A percentile compares a stretch with the other conserved stretches of the same genome.
Conservation (phyloP, 2,113 vertebrate species). For the Xiphophorus couchianus region DNA sequence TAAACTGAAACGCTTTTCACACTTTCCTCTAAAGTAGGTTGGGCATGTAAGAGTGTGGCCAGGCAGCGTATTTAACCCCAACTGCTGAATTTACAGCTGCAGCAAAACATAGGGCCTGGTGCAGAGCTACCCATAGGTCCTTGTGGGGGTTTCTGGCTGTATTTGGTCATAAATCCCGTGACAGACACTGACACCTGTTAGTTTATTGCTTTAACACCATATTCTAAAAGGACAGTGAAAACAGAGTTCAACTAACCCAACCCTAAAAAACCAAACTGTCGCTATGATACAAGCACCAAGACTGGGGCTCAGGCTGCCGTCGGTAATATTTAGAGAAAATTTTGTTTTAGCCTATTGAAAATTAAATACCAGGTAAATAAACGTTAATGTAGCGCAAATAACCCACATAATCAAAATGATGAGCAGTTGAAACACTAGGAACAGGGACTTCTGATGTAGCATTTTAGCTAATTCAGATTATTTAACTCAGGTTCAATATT, state of each 20-base stretch:
- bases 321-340: neutral
- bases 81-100: conserved; percentile 49
- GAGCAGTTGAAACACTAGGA: neutral
- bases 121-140: conserved; percentile 60
- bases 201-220: conserved; percentile 46
- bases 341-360: neutral
- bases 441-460: neutral
- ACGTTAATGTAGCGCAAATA: neutral
- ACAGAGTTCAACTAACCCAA: neutral
- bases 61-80: conserved; percentile 21
- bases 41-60: conserved; percentile 47
- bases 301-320: too few species aligned
- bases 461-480: neutral
- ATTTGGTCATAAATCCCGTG: conserved; percentile 66
- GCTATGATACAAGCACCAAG: too few species aligned
- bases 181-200: conserved; percentile 72
- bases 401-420: neutral
- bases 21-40: conserved; percentile 33
- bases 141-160: conserved; percentile 41
- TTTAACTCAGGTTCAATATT: too few species aligned
- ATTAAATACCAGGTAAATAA: neutral
- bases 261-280: neutral
- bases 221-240: conserved; percentile 44
- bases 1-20: conserved; percentile 52
- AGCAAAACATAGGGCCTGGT: conserved; percentile 50